Base-by-base conservation (phyloP, 1,140 invertebrate species). In the Penaeus indicus region DNA sequence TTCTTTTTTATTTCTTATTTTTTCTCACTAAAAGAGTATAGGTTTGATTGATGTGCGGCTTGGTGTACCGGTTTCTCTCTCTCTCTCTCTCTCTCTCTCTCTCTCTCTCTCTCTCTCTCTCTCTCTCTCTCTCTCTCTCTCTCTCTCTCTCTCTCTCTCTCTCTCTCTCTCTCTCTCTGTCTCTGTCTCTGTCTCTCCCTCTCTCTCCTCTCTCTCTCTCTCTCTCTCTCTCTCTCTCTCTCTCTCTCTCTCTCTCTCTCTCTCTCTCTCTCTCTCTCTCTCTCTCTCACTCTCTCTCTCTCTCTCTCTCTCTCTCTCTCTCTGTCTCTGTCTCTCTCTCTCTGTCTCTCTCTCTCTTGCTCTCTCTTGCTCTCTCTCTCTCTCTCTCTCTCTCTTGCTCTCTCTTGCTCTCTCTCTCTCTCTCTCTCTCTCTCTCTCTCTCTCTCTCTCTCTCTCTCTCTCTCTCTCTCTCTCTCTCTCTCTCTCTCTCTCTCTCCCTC, bases 361-460 rank as follows among this genome's bases (percentile, higher is more conserved):
- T 80, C 16, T 8, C 10, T 80, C 2, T 47, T 42, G 32, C 11
- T 21, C n/a, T 18, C 16, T 16, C 27, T 42, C 78, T 80, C 78
- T 80, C 78, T 80, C 78, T 80, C 78, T 16, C 38, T 42, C 78
- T 80, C 78, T 80, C 78, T 80, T 47, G 32, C 5, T 10, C 38
- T 38, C 16, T 38, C 42, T 7, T 47, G 32, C 42, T 80, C 8
- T 80, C 42, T 32, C 78, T 10, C 27, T 80, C 27, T 80, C 42
- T 13, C 38, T n/a, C 16, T 18, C 16, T 42, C n/a, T 42, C n/a
- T 22, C 16, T 18, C 54, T 42, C 42, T 60, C 27, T 18, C 38
- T n/a, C 38, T 42, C 38, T 42, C 16, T 80, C 27, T 4, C 42
- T 80, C 42, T 80, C 27, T 80, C 27, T 42, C n/a, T 7, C n/a